Conservation (phyloP, 2,797 vertebrate genomes). For the Pagetopsis macropterus region DNA sequence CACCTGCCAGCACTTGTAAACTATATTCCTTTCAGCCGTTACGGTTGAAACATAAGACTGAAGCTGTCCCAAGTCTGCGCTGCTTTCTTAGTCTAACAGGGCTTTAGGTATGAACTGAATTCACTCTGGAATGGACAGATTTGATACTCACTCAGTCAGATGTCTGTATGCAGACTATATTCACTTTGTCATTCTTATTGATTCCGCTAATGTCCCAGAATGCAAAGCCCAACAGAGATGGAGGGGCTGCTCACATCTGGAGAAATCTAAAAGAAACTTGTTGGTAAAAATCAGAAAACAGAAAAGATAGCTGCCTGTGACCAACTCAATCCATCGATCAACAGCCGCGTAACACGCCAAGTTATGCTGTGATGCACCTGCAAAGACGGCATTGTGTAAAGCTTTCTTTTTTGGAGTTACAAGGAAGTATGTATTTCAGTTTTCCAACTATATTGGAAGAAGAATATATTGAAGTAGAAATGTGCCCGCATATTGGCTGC, state of each 20-base stretch:
- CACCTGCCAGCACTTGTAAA: conserved; percentile 9
- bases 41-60: neutral
- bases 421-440: too few relatives aligned
- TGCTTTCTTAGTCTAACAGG: neutral
- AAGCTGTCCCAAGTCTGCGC: neutral
- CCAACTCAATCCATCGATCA: too few relatives aligned
- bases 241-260: neutral
- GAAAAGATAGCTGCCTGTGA: too few relatives aligned
- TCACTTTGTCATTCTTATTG: neutral
- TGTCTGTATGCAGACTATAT: neutral
- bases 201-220: neutral
- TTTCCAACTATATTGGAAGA: too few relatives aligned
- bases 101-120: neutral
- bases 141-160: neutral
- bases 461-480: too few relatives aligned
- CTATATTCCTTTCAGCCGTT: neutral
- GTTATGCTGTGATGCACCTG: too few relatives aligned
- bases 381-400: too few relatives aligned
- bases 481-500: too few relatives aligned
- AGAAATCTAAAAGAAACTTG: neutral
- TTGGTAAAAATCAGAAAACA: too few relatives aligned
- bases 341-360: too few relatives aligned
- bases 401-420: too few relatives aligned
- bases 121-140: neutral
- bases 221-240: neutral